Evolutionary conservation across 2,113 vertebrate species (phyloP).

Genomic region (Hyla sarda): DNA sequence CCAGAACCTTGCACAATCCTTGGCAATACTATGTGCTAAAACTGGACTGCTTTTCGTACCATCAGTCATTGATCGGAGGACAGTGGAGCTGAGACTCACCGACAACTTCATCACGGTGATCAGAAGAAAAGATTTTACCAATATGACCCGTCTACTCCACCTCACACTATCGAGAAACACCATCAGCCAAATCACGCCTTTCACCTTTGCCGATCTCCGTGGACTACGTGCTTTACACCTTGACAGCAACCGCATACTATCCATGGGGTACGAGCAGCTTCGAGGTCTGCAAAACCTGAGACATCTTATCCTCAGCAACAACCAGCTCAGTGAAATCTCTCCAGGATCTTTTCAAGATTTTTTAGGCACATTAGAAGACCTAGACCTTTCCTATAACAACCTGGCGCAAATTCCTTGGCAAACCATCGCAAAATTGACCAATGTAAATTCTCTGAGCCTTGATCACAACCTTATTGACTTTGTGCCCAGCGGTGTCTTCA

Average conservation of each 20-base stretch:
- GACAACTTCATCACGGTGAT: constrained; percentile 86
- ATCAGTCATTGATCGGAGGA: constrained; percentile 80
- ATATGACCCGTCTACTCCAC: constrained; percentile 85
- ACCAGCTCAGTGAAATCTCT: constrained; percentile 80
- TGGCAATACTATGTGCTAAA: constrained; percentile 83
- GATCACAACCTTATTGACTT: constrained; percentile 84
- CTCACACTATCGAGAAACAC: constrained; percentile 82
- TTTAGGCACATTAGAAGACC: constrained; percentile 80
- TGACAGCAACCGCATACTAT: constrained; percentile 80
- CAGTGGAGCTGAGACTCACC: constrained; percentile 81
- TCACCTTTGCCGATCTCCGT: constrained; percentile 78
- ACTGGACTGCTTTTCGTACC: constrained; percentile 83
- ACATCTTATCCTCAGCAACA: constrained; percentile 83
- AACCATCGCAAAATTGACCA: constrained; percentile 74
- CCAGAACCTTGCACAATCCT: constrained; percentile 83
- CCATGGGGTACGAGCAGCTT: constrained; percentile 78
- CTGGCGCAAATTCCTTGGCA: constrained; percentile 80
- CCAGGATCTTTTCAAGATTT: constrained; percentile 82
- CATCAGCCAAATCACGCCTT: constrained; percentile 80
- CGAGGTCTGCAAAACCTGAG: constrained; percentile 80
- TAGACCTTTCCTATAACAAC: constrained; percentile 84
- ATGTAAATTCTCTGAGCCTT: constrained; percentile 80
- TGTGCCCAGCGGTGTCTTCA: constrained; percentile 82
- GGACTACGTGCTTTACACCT: constrained; percentile 81
- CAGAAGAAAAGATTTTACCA: constrained; percentile 81